Base-by-base conservation (phyloP, 2,888 invertebrate species). In the Incurvaria masculella region DNA sequence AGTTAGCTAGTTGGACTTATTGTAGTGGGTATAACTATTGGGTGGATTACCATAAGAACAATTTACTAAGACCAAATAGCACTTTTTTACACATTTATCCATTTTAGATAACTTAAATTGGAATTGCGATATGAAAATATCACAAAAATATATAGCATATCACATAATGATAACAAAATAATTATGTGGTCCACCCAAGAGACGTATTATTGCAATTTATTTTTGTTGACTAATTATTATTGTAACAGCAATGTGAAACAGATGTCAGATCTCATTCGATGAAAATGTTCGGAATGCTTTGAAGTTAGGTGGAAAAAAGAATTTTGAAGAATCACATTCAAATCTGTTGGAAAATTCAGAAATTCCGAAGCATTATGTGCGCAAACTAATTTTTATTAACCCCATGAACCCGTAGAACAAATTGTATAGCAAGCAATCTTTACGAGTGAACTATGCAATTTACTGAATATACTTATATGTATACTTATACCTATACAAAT, bases 1-100 rank as follows among this genome's bases (percentile, higher is more conserved):
- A 75, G 65, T 75, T 76, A 76, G 75, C 68, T 76, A 75, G 73
- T 71, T 74, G 71, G 74, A 75, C 72, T 69, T 73, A 74, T 72
- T 74, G 74, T 78, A 76, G 73, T 68, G 57, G 66, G 68, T 68
- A 69, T 67, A 64, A 62, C 69, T 64, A 51, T 67, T 67, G 68
- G 72, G 64, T 69, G 73, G 68, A 72, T 72, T 72, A 66, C 63
- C 59, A 56, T 58, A 61, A 58, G 57, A 65, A 63, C 40, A 68
- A 71, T 71, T n/a, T 71, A 70, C 66, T 67, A 57, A 63, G 76
- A 78, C 76, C 76, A 76, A 76, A 71, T 73, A 72, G 69, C 67
- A 71, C 63, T 70, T 75, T 74, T 75, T 68, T 74, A 75, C 67
- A 66, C 59, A 62, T 67, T 68, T 67, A 69, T 71, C 67, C 66